These are phyloP conservation scores for Tyto alba DNA, from an alignment of 2,113 vertebrate species.

Conservation along the genomic window DNA sequence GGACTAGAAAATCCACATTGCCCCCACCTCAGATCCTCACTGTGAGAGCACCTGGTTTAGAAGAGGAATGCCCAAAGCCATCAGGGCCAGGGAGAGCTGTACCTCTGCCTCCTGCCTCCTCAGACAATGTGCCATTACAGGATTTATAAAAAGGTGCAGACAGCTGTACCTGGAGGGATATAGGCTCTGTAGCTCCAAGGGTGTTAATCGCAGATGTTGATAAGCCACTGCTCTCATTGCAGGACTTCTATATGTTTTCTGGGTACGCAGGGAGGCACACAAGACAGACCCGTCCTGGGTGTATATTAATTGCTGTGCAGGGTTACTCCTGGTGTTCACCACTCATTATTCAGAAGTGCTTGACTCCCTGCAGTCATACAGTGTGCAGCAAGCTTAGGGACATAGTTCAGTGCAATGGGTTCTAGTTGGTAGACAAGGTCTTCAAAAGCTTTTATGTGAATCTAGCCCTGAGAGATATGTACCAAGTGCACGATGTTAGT, in stretches of 20 bases:
- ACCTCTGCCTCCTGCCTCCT: not conserved
- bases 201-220: not conserved
- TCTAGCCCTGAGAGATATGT: not conserved
- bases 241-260: not conserved
- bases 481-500: fast-evolving
- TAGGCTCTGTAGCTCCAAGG: not conserved
- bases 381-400: not conserved
- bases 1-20: not conserved
- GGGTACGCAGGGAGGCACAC: not conserved
- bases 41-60: not conserved
- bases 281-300: not conserved
- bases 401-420: not conserved
- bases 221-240: not conserved
- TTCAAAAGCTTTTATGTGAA: not conserved
- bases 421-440: not conserved
- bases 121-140: not conserved
- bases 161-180: not conserved
- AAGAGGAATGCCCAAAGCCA: not conserved
- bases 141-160: not conserved
- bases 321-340: not conserved
- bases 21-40: not conserved
- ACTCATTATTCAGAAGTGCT: not conserved
- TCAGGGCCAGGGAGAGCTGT: not conserved
- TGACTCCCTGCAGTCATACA: not conserved
- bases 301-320: not conserved